These are phyloP conservation scores for Unio pictorum DNA, from an alignment of 2,888 invertebrate genomes.

Conservation along the genomic window DNA sequence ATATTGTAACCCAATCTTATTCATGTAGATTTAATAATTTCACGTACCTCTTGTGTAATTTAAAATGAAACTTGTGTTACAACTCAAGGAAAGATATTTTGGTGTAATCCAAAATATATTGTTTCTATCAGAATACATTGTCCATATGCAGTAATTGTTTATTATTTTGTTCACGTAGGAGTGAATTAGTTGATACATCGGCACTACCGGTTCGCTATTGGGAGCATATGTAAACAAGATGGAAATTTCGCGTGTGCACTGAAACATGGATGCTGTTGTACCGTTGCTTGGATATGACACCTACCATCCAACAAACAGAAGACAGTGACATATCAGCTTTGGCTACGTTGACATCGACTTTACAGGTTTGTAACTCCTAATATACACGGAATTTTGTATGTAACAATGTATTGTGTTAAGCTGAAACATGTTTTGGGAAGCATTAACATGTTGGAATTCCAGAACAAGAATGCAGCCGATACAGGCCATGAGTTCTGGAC, in stretches of 20 bases:
- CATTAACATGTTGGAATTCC: no score
- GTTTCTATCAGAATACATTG: no score
- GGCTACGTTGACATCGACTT: not conserved
- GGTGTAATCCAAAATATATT: no score
- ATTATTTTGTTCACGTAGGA: not conserved
- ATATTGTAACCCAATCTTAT: not conserved
- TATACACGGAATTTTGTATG: not conserved
- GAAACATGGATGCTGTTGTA: conserved; percentile 9
- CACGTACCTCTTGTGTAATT: no score
- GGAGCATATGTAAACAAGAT: conserved; percentile 36
- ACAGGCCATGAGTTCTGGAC: no score
- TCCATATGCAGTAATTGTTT: no score
- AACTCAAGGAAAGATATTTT: no score
- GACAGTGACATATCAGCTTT: conserved; percentile 17
- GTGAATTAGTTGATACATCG: conserved; percentile 12
- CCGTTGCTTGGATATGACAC: conserved; percentile 10
- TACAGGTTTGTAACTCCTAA: not conserved
- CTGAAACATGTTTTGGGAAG: no score
- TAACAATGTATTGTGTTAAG: no score
- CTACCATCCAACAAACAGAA: not conserved
- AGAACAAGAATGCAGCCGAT: no score
- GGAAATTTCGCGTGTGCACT: conserved; percentile 8
- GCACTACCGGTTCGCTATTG: conserved; percentile 34
- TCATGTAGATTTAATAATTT: not conserved
- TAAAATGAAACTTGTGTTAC: no score